Base-by-base conservation (phyloP, 1,140 invertebrate genomes). In the Aphelenchoides avenae region DNA sequence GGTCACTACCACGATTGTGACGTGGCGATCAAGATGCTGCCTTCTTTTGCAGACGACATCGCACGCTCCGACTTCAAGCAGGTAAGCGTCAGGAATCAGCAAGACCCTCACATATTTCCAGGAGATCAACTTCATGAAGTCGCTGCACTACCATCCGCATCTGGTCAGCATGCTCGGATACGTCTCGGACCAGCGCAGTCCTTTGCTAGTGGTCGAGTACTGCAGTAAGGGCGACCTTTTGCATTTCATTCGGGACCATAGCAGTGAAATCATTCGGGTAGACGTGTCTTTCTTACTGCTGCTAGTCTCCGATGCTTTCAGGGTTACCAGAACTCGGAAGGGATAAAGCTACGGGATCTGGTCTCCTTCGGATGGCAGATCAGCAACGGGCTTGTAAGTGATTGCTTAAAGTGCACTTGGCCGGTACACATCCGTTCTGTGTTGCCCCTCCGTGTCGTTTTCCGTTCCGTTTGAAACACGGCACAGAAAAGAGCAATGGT, bases 11-110 rank as follows among this genome's bases (percentile, higher is more conserved):
- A 72, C 18, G 70, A 70, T 47, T 70, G 68, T 42, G 68, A 70
- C 22, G 75, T 79, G 29, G 78, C 78, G 9, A 70, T 79, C 6
- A 79, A 79, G 59, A 69, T 75, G 68, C 56, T 79, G 24, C 24
- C 69, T 78, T 78, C 79, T 31, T 70, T 68, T 47, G 62, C 75
- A 5, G 75, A 77, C n/a, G 70, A 73, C 3, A 48, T 54, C 13
- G 68, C 76, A 5, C 67, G 64, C 49, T 50, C 64, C 11, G 79
- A 81, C 37, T 81, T 81, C 24, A 13, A 20, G 27, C 43, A 59
- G 33, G 39, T 58, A 34, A 15, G 30, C 2, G n/a, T 52, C n/a
- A n/a, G n/a, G n/a, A n/a, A n/a, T n/a, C n/a, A n/a, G n/a, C n/a
- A n/a, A n/a, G n/a, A n/a, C n/a, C n/a, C n/a, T n/a, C n/a, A n/a